Evolutionary conservation across 2,113 vertebrate genomes (phyloP), one percentile per base, ranked within the genome.

Genomic region (Lycaon pictus): DNA sequence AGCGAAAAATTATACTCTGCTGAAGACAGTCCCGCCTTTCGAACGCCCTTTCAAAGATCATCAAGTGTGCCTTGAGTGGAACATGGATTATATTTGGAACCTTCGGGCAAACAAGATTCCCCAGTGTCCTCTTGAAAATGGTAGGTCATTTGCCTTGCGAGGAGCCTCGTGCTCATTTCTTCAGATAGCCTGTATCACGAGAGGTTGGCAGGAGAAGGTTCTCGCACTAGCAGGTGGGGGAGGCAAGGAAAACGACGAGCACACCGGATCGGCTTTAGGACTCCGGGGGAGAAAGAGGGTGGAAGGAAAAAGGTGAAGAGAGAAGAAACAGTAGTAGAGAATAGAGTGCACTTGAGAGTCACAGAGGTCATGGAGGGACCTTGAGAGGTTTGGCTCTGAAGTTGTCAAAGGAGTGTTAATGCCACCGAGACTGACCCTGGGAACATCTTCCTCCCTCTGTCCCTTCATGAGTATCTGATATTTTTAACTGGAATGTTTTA

Each of bases 51-150:
- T 98, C 90, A 99, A 98, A 97, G 99, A 99, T 55, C 98, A 99
- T 96, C 98, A 98, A 72, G 98, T 97, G 83, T 99, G 99, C 95
- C 98, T 99, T 65, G 99, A 99, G 35, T 99, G 99, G 99, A 98
- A 99, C 53, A 96, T 98, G 94, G 99, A 98, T 88, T 99, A 99
- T 74, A 96, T 98, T 76, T 99, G 99, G 99, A 99, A 97, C 96
- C 98, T 99, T 27, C 99, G 88, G 95, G 99, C 98, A 74, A 98
- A 98, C 93, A 98, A 87, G 98, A 98, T 99, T 93, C 97, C 98
- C 89, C 99, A 98, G 92, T 99, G 99, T 93, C 98, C 98, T 51
- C 98, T 98, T 35, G 99, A 99, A 97, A 99, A 98, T 87, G 99
- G 99, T 99, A 98, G 96, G 99, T 98, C 55, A 0, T 86, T 58